Conservation (phyloP, 2,888 invertebrate genomes). For the Ariolimax columbianus region DNA sequence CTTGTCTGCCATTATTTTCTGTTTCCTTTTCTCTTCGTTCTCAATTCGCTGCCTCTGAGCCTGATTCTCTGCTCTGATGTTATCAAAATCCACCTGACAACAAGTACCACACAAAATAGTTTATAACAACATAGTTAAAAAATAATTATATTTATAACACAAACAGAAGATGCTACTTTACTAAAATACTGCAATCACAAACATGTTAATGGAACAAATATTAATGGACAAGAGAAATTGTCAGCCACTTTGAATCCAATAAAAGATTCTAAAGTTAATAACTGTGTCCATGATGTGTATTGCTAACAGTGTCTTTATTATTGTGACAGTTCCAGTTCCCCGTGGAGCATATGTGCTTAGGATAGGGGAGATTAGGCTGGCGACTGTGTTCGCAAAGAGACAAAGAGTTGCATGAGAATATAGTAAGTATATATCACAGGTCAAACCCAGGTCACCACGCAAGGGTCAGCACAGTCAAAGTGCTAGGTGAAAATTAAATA, state of each 20-base stretch:
- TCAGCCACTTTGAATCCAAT: not conserved
- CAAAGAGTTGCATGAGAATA: no score
- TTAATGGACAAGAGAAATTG: not conserved
- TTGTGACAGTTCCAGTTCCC: no score
- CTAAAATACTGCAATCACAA: not conserved
- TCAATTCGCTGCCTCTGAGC: slow-evolving; percentile 73
- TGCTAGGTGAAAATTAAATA: no score
- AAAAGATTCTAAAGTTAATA: no score
- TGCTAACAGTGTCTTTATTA: no score
- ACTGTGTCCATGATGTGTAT: no score
- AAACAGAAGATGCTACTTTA: not conserved
- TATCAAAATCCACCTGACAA: slow-evolving; percentile 78
- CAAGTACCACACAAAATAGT: not conserved
- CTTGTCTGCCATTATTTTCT: slow-evolving; percentile 68
- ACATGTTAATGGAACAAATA: not conserved
- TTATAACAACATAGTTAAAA: not conserved
- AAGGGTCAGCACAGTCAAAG: no score
- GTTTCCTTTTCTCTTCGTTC: slow-evolving; percentile 69
- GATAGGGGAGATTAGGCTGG: no score
- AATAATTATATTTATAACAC: not conserved
- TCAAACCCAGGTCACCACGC: no score
- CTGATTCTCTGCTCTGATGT: slow-evolving; percentile 73
- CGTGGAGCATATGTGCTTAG: no score
- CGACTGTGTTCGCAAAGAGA: no score
- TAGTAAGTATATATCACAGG: no score